Evolutionary conservation across 2,888 invertebrate genomes (phyloP).

Genomic region (Sinohyriopsis cumingii): DNA sequence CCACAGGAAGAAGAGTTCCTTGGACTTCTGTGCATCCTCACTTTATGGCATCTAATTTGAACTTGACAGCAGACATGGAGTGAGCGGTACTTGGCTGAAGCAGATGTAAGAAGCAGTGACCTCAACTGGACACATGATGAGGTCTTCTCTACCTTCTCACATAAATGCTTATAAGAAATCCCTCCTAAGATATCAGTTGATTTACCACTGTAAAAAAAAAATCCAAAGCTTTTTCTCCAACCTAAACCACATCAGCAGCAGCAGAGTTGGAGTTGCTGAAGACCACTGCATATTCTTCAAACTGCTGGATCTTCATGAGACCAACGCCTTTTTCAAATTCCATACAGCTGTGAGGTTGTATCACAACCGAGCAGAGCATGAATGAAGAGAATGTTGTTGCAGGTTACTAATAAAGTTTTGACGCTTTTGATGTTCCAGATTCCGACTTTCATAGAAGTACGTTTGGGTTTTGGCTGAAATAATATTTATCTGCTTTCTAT

Average conservation of each 20-base stretch:
- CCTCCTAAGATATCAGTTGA: not conserved
- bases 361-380: slow-evolving; percentile 31
- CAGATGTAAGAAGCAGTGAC: slow-evolving; percentile 4
- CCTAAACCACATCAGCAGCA: not conserved
- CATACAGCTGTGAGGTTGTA: slow-evolving; percentile 26
- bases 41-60: slow-evolving; percentile 1
- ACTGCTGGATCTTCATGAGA: not conserved
- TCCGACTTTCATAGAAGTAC: not conserved
- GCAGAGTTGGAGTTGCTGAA: not conserved
- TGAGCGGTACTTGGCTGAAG: slow-evolving; percentile 1
- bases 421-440: slow-evolving; percentile 2
- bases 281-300: not conserved
- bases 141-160: slow-evolving; percentile 3
- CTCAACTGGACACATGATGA: not conserved
- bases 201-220: not conserved
- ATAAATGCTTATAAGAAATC: not conserved
- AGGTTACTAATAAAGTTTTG: slow-evolving; percentile 3
- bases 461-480: slow-evolving; percentile 7
- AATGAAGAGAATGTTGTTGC: slow-evolving; percentile 9
- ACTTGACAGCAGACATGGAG: not conserved
- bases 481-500: slow-evolving; percentile 7
- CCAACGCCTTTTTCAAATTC: slow-evolving; percentile 17
- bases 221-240: not conserved
- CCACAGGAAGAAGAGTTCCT: not conserved
- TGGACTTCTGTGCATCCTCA: slow-evolving; percentile 1